A percentile compares a stretch with the other conserved stretches of the same genome.
Conservation (phyloP, 2,113 vertebrate species). For the rat (Rattus norvegicus) region GRCr8 NC_086023.1:134917501-134918000, state of each 20-base stretch:
- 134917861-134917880: background rate
- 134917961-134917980: background rate
- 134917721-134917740: background rate
- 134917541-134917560: background rate
- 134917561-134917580: background rate
- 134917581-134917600: background rate
- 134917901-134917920: background rate
- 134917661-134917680: background rate
- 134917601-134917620: background rate
- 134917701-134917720: background rate
- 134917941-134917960: background rate
- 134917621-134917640: background rate
- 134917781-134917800: constrained; percentile 33
- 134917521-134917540: constrained; percentile 30
- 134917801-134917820: background rate
- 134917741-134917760: background rate
- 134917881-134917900: background rate
- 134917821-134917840: background rate
- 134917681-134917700: constrained; percentile 3
- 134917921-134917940: background rate
- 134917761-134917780: constrained; percentile 26
- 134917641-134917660: background rate
- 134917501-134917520: constrained; percentile 26
- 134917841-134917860: background rate
- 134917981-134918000: background rate